Base-by-base conservation (phyloP, 2,113 vertebrate species). In the Silurus glanis region DNA sequence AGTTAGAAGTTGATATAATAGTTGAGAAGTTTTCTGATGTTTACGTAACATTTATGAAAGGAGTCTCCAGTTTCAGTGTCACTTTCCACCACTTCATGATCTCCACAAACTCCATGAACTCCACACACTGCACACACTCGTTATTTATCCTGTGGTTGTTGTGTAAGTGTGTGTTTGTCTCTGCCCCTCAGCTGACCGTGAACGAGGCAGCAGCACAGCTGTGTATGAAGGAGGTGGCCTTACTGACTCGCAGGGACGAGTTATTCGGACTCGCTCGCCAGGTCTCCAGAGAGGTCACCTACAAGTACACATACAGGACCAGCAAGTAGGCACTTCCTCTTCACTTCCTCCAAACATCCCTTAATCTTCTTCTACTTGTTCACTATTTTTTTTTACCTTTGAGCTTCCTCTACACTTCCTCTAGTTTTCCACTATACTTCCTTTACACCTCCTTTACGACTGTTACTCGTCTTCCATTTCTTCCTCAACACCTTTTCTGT, bases 181-280 rank as follows among this genome's bases (percentile, higher is more conserved):
- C 72, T 85, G 8, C 61, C 47, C 37, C 56, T 21, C 86, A 97
- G 96, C 94, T 97, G 10, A 97, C 96, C 1, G 96, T 97, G 64
- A 97, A 97, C 1, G 96, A 97, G 92, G 96, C 96, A 3, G 96
- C 96, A 9, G 96, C 96, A 61, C 96, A 97, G 91, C 94, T 97
- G 56, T 97, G 96, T 86, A 96, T 96, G 86, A 96, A 96, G 80
- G 96, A 97, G 83, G 96, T 95, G 0, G 95, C 96, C 0, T 80
- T 97, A 83, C 76, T 97, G 90, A 97, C 95, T 14, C 95, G 96
- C 87, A 95, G 96, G 91, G 96, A 97, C n/a, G 96, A 97, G 86
- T 94, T 97, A 75, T 97, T 97, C 71, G 95, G 96, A 0, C 92
- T 97, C 87, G 96, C 96, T 47, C 93, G 96, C 67, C 96, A 97